Evolutionary conservation across 2,113 vertebrate genomes (phyloP).

Genomic region (Rhegmatorhina hoffmannsi): DNA sequence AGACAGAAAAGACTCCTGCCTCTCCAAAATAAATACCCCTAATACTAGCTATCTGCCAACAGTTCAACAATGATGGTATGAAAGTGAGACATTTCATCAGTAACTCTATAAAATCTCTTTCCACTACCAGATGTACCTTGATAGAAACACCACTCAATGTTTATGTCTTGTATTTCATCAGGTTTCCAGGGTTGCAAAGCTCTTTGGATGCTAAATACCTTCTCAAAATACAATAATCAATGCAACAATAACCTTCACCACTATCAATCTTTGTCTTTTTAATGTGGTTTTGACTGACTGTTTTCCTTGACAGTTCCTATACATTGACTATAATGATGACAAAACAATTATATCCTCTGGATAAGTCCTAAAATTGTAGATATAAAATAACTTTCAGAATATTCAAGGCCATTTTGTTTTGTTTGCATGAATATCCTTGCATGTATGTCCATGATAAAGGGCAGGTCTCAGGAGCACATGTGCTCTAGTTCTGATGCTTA

Average conservation of each 20-base stretch:
- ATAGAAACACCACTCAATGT: background rate
- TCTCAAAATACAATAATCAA: conserved; percentile 17
- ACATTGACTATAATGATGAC: background rate
- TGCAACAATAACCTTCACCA: background rate
- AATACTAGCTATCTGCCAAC: background rate
- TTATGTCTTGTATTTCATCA: conserved; percentile 22
- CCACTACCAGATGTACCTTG: background rate
- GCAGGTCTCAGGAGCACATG: fast-evolving
- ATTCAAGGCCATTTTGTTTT: background rate
- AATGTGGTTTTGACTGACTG: background rate
- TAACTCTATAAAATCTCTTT: background rate
- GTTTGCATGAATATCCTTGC: background rate
- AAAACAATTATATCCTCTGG: background rate
- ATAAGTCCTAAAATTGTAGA: background rate
- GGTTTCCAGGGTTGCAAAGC: background rate
- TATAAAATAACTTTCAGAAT: background rate
- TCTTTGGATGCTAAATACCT: conserved; percentile 3
- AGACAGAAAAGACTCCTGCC: background rate
- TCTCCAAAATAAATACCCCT: background rate
- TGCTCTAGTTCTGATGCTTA: background rate
- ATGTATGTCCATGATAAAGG: background rate
- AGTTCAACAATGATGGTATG: background rate
- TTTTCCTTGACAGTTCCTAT: background rate
- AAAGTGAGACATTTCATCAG: conserved; percentile 5
- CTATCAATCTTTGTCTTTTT: background rate